These are phyloP conservation scores for Rhyzopertha dominica DNA, from an alignment of 1,140 invertebrate genomes.

Conservation along the genomic window DNA sequence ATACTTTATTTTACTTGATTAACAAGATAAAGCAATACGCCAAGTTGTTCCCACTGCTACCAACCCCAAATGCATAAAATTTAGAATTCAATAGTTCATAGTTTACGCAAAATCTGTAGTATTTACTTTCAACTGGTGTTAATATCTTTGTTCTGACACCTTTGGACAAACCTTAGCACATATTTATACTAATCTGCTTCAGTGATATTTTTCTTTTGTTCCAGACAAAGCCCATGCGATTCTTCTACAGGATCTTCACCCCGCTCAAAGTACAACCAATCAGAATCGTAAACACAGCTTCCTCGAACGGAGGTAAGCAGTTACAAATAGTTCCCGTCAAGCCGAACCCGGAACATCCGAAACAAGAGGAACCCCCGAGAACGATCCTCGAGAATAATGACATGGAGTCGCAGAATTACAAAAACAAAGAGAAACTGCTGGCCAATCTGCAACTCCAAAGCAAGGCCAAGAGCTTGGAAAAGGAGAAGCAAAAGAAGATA, in stretches of 20 bases:
- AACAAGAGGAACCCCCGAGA: conserved; percentile 14
- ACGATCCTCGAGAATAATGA: conserved; percentile 21
- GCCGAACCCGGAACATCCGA: conserved; percentile 13
- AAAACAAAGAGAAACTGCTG: conserved; percentile 35
- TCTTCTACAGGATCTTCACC: conserved; percentile 55
- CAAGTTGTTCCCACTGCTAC: no score
- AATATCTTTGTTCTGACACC: no score
- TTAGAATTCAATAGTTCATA: no score
- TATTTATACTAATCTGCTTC: conserved; percentile 2
- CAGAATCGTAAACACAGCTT: conserved; percentile 39
- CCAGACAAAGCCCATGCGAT: conserved; percentile 58
- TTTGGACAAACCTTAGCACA: no score
- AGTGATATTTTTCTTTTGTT: conserved; percentile 25
- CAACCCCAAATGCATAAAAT: no score
- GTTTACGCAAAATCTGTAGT: no score
- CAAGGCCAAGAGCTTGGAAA: conserved; percentile 26
- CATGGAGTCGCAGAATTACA: conserved; percentile 12
- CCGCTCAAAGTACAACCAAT: conserved; percentile 41
- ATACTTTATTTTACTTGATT: no score
- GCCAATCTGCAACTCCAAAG: conserved; percentile 39
- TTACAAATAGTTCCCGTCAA: conserved; percentile 40
- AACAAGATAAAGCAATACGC: no score
- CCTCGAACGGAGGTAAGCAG: conserved; percentile 34
- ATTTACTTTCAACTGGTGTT: no score
- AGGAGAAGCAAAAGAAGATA: conserved; percentile 6